Conservation (phyloP, 2,888 invertebrate genomes). For the Notocelia uddmanniana region DNA sequence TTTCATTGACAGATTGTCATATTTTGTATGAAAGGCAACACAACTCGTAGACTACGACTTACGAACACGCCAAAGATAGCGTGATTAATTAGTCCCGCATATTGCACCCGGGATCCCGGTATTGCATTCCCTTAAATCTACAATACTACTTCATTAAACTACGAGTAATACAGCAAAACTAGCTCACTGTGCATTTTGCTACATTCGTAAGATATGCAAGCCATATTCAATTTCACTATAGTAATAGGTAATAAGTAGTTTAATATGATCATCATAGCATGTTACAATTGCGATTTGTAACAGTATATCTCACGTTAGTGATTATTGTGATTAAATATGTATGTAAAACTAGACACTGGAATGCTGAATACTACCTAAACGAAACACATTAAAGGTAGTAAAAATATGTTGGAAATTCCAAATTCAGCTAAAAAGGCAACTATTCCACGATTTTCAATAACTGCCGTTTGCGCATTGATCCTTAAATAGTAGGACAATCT, state of each 20-base stretch:
- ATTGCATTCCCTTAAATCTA: too few species aligned
- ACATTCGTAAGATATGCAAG: background rate
- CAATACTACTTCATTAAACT: too few species aligned
- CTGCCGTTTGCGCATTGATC: constrained; percentile 57
- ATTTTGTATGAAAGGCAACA: too few species aligned
- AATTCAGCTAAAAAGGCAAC: constrained; percentile 9
- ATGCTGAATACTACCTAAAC: constrained; percentile 3
- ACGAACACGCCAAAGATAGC: too few species aligned
- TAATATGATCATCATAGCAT: background rate
- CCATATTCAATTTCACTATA: background rate
- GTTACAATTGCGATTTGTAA: background rate
- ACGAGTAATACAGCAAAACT: background rate
- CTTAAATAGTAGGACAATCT: constrained; percentile 74
- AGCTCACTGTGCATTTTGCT: background rate
- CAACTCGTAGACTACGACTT: too few species aligned
- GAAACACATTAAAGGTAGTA: background rate
- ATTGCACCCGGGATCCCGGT: too few species aligned
- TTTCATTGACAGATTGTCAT: too few species aligned
- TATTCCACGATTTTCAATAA: constrained; percentile 45
- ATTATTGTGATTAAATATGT: too few species aligned
- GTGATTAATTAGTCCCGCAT: too few species aligned
- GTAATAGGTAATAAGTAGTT: background rate
- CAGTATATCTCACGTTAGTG: background rate
- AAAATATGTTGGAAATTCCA: constrained; percentile 7
- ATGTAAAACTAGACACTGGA: background rate